Conservation (phyloP, 2,797 vertebrate species). For the Sebastes flavidus region DNA sequence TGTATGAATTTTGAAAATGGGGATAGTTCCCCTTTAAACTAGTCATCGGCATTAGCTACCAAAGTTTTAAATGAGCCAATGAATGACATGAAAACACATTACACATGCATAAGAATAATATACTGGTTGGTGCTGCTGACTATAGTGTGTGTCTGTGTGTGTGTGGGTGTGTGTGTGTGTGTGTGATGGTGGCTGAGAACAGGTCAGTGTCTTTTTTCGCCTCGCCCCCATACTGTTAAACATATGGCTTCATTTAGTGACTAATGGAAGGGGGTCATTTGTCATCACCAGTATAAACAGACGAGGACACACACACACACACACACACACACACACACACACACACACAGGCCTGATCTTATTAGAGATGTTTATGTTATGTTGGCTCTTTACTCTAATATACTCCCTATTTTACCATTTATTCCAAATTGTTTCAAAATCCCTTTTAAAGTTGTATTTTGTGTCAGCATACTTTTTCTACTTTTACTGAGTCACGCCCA, state of each 20-base stretch:
- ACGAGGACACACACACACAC: neutral
- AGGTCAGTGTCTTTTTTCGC: slow-evolving; percentile 11
- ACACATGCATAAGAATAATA: neutral
- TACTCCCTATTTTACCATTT: neutral
- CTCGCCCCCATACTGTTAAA: slow-evolving; percentile 42
- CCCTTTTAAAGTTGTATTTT: neutral
- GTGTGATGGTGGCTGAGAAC: neutral
- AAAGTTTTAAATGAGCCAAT: neutral
- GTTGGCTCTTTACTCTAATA: neutral
- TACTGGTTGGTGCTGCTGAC: neutral
- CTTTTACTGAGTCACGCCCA: slow-evolving; percentile 27
- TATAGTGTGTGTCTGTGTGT: neutral
- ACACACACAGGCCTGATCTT: neutral
- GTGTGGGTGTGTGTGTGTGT: neutral
- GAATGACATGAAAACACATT: neutral
- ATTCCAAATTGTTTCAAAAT: neutral
- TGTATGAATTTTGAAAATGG: neutral
- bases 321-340: slow-evolving; percentile 1
- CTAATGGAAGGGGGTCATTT: slow-evolving; percentile 53
- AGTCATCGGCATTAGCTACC: neutral
- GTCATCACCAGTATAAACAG: slow-evolving; percentile 49
- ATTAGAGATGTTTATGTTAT: neutral
- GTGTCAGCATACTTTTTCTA: neutral
- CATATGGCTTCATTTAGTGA: slow-evolving; percentile 65
- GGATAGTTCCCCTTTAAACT: neutral